Evolutionary conservation across 2,113 vertebrate species (phyloP), one percentile per base, ranked within the genome.

Genomic region (Symphodus melops): DNA sequence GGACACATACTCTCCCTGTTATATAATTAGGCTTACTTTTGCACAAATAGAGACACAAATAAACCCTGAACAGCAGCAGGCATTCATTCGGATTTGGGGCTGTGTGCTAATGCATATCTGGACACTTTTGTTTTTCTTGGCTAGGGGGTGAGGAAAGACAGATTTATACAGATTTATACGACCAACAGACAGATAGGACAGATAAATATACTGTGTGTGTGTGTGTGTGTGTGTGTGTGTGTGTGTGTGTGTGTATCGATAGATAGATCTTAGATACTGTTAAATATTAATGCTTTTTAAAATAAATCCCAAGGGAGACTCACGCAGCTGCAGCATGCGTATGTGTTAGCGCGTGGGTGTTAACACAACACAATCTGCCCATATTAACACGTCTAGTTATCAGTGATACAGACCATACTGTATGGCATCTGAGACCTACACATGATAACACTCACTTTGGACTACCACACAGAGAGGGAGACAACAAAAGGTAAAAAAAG

Each of bases 321-420:
- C 1, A 19, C 6, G 51, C 21, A 59, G 64, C 21, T 60, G 68
- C 72, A 75, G 72, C 65, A 68, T 76, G 54, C 14, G 28, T 80
- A 68, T 71, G 10, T 81, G 58, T 72, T 23, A 56, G 39, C 65
- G 81, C 46, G 83, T 79, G 82, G 71, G 82, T 67, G 83, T 83
- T 60, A 71, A 61, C 21, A 82, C 72, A 81, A 72, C 68, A 62
- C 83, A 88, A 84, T 85, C 87, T 88, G 89, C 44, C 57, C 58
- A 36, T 36, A 54, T 72, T 75, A 61, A 79, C 67, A 17, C 64
- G 58, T 65, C 54, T 9, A 79, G 68, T 77, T 81, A 87, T 63
- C 77, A 62, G 71, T 70, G 61, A 78, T 77, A 73, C 62, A 56
- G 78, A 80, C 75, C 84, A 83, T 87, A 82, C 74, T 78, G 77